Evolutionary conservation across 2,888 invertebrate species (phyloP), one percentile per base, ranked within the genome.

Genomic region (Anaspis maculata): DNA sequence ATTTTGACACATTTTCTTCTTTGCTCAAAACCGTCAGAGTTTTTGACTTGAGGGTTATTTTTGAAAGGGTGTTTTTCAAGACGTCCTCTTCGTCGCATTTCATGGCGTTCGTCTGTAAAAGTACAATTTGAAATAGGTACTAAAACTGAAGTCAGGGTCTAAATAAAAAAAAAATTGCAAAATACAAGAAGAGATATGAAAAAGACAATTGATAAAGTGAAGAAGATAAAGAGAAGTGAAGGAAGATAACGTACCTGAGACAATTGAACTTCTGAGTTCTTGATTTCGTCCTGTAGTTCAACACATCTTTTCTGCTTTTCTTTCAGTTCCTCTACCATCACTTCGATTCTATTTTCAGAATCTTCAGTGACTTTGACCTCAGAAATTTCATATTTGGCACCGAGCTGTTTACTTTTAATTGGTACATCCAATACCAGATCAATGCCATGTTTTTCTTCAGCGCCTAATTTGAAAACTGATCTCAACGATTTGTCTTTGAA

Each of bases 21-120:
- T 80, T 78, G 19, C 76, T 77, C 28, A 83, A 57, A 23, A 85
- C 67, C 32, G 79, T 73, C 28, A 77, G 68, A 0, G 79, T 77
- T 51, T 73, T 71, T 33, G 71, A 69, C 48, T 74, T 73, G 3
- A 77, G 60, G 45, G 73, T 71, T 2, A 66, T 63, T 38, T 69
- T 62, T 6, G 66, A 59, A 32, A 68, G 56, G 3, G 60, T 54
- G 14, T 61, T 52, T 41, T 59, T 57, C n/a, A 72, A 52, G 15
- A 62, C 56, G 28, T 66, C 66, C 39, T 74, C 68, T 41, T 67
- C 58, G 30, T 51, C 45, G 10, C 48, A 49, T 44, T 51, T 55
- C 16, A 52, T 51, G 28, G 25, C 25, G 15, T 39, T 16, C 7
- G 44, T 19, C 46, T 50, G n/a, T n/a, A n/a, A n/a, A n/a, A n/a